Conservation (phyloP, 2,113 vertebrate species). For the Aphyosemion australe region DNA sequence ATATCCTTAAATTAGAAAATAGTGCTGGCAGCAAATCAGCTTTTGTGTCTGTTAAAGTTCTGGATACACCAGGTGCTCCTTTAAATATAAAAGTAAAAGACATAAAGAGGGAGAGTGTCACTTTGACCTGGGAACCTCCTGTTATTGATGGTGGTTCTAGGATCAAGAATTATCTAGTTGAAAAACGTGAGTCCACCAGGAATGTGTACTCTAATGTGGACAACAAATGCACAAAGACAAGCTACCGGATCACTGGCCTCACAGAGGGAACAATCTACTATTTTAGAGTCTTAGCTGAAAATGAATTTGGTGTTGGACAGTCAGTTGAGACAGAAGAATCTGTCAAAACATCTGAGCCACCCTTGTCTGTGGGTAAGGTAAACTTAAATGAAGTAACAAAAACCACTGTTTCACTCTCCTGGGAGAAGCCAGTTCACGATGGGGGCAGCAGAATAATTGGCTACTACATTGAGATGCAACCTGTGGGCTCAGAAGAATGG, state of each 20-base stretch:
- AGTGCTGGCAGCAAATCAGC: slow-evolving; percentile 93
- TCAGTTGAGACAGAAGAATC: slow-evolving; percentile 87
- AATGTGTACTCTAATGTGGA: slow-evolving; percentile 94
- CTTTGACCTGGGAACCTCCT: slow-evolving; percentile 94
- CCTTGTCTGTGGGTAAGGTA: slow-evolving; percentile 93
- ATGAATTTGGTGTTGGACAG: slow-evolving; percentile 94
- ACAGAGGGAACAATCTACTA: slow-evolving; percentile 93
- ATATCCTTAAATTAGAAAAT: slow-evolving; percentile 90
- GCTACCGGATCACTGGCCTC: slow-evolving; percentile 91
- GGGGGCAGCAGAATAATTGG: slow-evolving; percentile 95
- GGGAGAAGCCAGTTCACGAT: slow-evolving; percentile 98
- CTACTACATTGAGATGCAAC: slow-evolving; percentile 95
- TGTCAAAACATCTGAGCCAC: slow-evolving; percentile 92
- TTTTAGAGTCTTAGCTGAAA: slow-evolving; percentile 98
- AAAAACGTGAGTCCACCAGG: slow-evolving; percentile 95
- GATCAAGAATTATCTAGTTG: slow-evolving; percentile 94
- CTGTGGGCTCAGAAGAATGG: slow-evolving; percentile 94
- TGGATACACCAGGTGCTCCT: slow-evolving; percentile 94
- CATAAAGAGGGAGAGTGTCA: slow-evolving; percentile 88
- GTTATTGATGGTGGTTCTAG: slow-evolving; percentile 94
- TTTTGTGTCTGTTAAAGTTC: slow-evolving; percentile 94
- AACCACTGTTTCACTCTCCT: slow-evolving; percentile 87
- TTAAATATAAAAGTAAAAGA: slow-evolving; percentile 90
- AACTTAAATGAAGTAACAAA: slow-evolving; percentile 93
- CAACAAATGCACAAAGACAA: slow-evolving; percentile 92